Evolutionary conservation across 2,113 vertebrate genomes (phyloP).

Genomic region (Erythrocebus patas): DNA sequence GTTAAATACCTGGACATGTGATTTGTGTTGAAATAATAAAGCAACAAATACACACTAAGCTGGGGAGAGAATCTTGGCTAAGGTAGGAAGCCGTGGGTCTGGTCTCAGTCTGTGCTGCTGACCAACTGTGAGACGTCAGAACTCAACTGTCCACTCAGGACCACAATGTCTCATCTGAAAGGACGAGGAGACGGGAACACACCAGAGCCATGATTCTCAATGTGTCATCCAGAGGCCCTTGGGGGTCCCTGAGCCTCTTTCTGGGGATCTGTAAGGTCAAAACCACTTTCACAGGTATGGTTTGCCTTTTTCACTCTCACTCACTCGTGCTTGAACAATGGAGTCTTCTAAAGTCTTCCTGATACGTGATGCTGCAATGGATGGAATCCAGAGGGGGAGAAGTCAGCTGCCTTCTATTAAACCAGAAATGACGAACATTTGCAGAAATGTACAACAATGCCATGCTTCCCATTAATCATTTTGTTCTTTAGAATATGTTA

Average conservation of each 20-base stretch:
- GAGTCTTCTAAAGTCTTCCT: neutral
- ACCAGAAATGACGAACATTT: neutral
- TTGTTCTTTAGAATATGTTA: neutral
- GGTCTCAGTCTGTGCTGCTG: neutral
- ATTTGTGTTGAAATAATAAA: neutral
- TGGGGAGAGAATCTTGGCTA: neutral
- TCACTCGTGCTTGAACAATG: accelerated
- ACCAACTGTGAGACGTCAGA: neutral
- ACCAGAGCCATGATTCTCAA: neutral
- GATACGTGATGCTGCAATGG: accelerated
- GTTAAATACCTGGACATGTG: neutral
- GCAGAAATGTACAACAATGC: neutral
- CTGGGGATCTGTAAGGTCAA: too few species aligned
- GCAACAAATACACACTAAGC: neutral
- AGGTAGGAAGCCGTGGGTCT: accelerated
- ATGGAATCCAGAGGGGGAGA: neutral
- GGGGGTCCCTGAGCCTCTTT: accelerated
- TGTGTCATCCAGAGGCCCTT: neutral
- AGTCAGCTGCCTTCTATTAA: accelerated
- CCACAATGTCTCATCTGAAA: neutral
- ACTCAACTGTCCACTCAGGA: accelerated
- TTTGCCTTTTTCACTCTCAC: neutral
- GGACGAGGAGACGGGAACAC: accelerated
- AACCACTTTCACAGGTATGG: accelerated
- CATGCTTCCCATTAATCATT: accelerated